Percentiles rank a stretch among this genome's conserved stretches.
Evolutionary conservation across 2,888 invertebrate species (phyloP).

Genomic region (Creontiades dilutus): DNA sequence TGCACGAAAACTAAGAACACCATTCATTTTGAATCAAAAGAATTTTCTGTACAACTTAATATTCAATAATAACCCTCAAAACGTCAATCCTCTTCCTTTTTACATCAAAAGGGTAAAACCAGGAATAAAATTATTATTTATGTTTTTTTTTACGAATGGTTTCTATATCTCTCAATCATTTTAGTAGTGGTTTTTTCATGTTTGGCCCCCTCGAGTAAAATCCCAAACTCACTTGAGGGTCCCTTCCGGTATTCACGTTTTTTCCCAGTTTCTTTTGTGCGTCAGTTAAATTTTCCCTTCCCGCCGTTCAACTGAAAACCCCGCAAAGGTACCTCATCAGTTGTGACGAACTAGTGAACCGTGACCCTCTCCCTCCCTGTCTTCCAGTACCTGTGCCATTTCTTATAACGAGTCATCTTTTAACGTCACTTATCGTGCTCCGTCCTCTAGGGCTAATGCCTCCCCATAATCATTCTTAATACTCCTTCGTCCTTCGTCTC

Average conservation of each 20-base stretch:
- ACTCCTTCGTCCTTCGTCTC: background rate
- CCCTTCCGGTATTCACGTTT: background rate
- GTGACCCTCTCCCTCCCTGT: background rate
- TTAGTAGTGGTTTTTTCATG: background rate
- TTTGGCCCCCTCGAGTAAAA: background rate
- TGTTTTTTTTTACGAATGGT: no score
- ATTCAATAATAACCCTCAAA: no score
- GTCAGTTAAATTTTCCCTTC: background rate
- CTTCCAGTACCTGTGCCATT: background rate
- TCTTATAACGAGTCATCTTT: conserved; percentile 16
- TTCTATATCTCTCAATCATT: conserved; percentile 4
- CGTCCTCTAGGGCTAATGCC: background rate
- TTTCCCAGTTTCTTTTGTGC: background rate
- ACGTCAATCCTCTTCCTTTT: no score
- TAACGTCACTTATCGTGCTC: conserved; percentile 29
- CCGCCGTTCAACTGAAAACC: no score
- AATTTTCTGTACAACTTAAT: no score
- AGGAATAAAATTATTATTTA: background rate
- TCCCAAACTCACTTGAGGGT: background rate
- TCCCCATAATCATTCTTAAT: conserved; percentile 31
- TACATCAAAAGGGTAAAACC: background rate
- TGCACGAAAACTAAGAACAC: no score
- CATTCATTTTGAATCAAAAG: no score
- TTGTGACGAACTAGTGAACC: background rate
- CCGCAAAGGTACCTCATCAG: background rate